These are phyloP conservation scores for Ptychochromis oligacanthus DNA, from an alignment of 2,113 vertebrate genomes.

Conservation along the genomic window DNA sequence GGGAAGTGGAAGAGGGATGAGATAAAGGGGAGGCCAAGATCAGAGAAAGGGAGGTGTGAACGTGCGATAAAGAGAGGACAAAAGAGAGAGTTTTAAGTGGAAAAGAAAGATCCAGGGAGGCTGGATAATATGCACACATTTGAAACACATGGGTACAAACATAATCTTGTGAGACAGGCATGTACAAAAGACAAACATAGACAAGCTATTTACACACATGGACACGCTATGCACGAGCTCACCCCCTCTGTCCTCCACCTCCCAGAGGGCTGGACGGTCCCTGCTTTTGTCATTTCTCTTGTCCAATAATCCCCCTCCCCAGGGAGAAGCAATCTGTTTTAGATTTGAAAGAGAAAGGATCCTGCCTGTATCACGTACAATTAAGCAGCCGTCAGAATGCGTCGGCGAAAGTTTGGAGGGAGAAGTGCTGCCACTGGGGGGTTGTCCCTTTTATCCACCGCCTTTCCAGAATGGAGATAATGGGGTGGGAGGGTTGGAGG, in stretches of 20 bases:
- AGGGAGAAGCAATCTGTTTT: constrained; percentile 82
- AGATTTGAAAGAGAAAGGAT: constrained; percentile 78
- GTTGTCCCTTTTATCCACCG: constrained; percentile 73
- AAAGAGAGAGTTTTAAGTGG: constrained; percentile 10
- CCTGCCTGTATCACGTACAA: constrained; percentile 78
- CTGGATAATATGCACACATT: constrained; percentile 28
- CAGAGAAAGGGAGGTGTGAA: constrained; percentile 59
- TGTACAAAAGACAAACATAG: constrained; percentile 48
- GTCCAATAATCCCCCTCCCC: constrained; percentile 75
- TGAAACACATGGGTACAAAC: constrained; percentile 52
- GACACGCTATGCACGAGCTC: constrained; percentile 40
- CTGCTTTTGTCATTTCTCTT: constrained; percentile 73
- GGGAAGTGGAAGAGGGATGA: constrained; percentile 37
- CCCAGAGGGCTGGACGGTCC: constrained; percentile 69
- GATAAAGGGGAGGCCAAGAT: constrained; percentile 40
- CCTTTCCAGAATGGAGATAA: constrained; percentile 79
- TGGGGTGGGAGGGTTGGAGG: constrained; percentile 62
- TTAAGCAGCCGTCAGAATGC: constrained; percentile 80
- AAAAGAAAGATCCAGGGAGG: constrained; percentile 7
- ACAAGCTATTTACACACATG: constrained; percentile 44
- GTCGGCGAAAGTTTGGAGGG: constrained; percentile 66
- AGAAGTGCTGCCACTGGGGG: constrained; percentile 70
- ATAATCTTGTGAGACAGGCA: constrained; percentile 54
- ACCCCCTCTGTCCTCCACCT: constrained; percentile 39
- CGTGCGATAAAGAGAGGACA: constrained; percentile 20